Base-by-base conservation (phyloP, 2,888 invertebrate species). In the Lasius platythorax region DNA sequence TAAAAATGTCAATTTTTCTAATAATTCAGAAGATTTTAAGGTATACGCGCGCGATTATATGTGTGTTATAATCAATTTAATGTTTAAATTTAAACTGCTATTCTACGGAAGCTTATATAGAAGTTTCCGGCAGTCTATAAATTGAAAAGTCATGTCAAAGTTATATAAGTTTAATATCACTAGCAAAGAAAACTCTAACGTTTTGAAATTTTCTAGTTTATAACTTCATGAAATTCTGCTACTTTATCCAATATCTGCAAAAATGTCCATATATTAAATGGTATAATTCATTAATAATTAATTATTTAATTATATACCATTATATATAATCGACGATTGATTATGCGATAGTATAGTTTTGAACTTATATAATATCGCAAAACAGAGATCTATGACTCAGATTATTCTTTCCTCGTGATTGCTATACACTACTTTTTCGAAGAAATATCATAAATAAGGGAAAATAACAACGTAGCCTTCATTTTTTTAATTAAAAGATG, bases 111-210 rank as follows among this genome's bases (percentile, higher is more conserved):
- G 53, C 37, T 78, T 40, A n/a, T n/a, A 58, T 12, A 43, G 30
- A 70, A 70, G 58, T 79, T 79, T 79, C 78, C 78, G 68, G 78
- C 70, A 79, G 30, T 68, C 63, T 30, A 23, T 56, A 68, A 43
- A 79, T 78, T 67, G 56, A 58, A 68, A 58, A 58, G 70, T 70
- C 56, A 40, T 76, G 50, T 53, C 56, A 68, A 58, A 56, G 78
- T 79, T 79, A 79, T 33, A 43, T 79, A 79, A 79, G 78, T 30
- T 78, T 56, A 68, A 68, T 43, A 68, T 15, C 30, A 43, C n/a
- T 30, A 40, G 78, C 15, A 30, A 53, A 58, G 58, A 58, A 33
- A 58, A 56, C 18, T 58, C n/a, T 40, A 66, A 66, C 18, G n/a
- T 23, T 43, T 15, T 12, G 12, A 40, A 12, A n/a, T 78, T 56